Percentiles rank a stretch among this genome's conserved stretches.
Evolutionary conservation across 2,113 vertebrate species (phyloP).

Genomic region (Marmota flaviventris): DNA sequence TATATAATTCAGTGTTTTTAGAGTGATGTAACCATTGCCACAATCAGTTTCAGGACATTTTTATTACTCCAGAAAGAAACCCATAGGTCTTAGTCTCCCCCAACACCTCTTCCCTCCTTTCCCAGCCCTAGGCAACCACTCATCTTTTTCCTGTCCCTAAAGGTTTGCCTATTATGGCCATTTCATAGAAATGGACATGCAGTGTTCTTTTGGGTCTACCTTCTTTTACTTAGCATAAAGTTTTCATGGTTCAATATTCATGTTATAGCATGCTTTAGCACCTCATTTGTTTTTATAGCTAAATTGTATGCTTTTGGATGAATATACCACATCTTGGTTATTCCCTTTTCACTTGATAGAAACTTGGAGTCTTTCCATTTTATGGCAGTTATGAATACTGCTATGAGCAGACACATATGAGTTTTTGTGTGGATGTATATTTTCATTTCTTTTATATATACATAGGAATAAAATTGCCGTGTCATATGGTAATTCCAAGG

Average conservation of each 20-base stretch:
- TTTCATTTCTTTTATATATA: background rate
- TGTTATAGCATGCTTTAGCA: background rate
- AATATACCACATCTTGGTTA: background rate
- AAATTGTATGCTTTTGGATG: background rate
- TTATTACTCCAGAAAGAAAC: slow-evolving; percentile 7
- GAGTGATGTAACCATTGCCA: background rate
- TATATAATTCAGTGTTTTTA: background rate
- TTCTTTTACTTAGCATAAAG: background rate
- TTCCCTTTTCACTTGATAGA: background rate
- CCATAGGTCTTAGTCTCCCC: background rate
- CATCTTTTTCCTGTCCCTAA: background rate
- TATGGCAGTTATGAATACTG: background rate
- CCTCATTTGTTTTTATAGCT: background rate
- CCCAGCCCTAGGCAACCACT: background rate
- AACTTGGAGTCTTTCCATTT: background rate
- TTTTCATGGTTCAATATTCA: no score
- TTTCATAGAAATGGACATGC: background rate
- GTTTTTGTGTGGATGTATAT: background rate
- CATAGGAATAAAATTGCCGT: background rate
- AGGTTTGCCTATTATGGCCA: background rate
- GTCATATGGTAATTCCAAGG: background rate
- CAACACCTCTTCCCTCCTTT: background rate
- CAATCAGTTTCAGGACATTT: background rate
- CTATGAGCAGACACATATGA: background rate
- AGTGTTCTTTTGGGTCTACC: background rate